Base-by-base conservation (phyloP, 2,797 vertebrate species). In the Setipinna tenuifilis region DNA sequence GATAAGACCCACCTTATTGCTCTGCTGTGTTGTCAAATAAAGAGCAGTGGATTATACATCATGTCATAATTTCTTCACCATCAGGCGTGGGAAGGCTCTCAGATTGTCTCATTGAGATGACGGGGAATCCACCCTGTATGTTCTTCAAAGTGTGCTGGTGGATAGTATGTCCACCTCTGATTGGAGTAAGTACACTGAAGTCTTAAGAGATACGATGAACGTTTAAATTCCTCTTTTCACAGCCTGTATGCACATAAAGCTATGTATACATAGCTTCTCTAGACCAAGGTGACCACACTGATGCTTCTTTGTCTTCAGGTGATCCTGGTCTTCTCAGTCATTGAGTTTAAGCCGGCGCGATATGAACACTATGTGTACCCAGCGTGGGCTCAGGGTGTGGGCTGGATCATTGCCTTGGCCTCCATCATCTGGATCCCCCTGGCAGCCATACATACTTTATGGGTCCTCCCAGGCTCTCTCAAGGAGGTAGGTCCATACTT, bases 401-500 rank as follows among this genome's bases (percentile, higher is more conserved):
- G 96, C 57, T 96, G 95, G 96, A 21, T 95, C 75, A 94, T 96
- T 0, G 93, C 95, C 48, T 25, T 96, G 91, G 91, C 91, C 0
- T 96, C 96, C 71, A 95, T 96, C 83, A 93, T 96, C 87, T 96
- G 96, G 96, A 96, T 96, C 62, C 95, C 96, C 46, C 46, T 95
- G 35, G 94, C 88, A 50, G 94, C 92, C 0, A 2, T 93, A 83
- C 95, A 96, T 91, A 96, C 95, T 0, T 41, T 96, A 85, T 95
- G 94, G 94, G 90, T 94, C 82, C 92, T 95, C 44, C 94, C 94
- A 50, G 95, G 96, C 44, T 93, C 96, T 9, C 65, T 95, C 81
- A 87, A 82, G 28, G 88, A 96, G 95, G 96, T 96, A 87, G 80
- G 9, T 58, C n/a, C 28, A 78, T 0, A 41, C 19, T 44, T 78